Evolutionary conservation across 2,888 invertebrate species (phyloP), one percentile per base, ranked within the genome.

Genomic region (Actias luna): DNA sequence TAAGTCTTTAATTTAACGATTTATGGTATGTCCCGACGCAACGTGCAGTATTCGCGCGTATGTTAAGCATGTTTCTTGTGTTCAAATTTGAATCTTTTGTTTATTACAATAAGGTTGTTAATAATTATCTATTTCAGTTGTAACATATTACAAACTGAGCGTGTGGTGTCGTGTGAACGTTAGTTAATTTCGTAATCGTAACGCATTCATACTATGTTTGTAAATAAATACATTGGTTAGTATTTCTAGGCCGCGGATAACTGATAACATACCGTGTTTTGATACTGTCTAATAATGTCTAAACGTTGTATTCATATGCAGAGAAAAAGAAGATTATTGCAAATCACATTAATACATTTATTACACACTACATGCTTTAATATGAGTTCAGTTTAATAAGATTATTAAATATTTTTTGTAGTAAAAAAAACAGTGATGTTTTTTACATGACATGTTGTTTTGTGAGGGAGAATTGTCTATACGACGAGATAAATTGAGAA

Each of bases 401-500:
- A 58, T 4, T n/a, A n/a, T n/a, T n/a, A n/a, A n/a, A 35, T 35
- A 5, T 35, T 18, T 35, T 35, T 36, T 25, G 59, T 27, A 59
- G 22, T 27, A 61, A 29, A 5, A 16, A 5, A 46, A 50, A 50
- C 25, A 25, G 12, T 50, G 0, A 25, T 10, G 25, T 50, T 22
- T 7, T 10, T 55, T 55, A 29, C n/a, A 55, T 14, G 29, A 58
- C 57, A 42, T 58, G 14, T 31, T 61, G 42, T 58, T 58, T 58
- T 42, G 42, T 22, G 31, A 61, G 46, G 75, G 76, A 69, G 67
- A 66, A 75, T 75, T 68, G 76, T 74, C 73, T 69, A 69, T 70
- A 74, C 68, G 69, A 72, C 14, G 25, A 68, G 67, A 74, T 73
- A 74, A 76, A 74, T 70, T 79, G 72, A 76, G 5, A 73, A 18